Evolutionary conservation across 1,140 invertebrate species (phyloP).

Genomic region (Drosophila subobscura): DNA sequence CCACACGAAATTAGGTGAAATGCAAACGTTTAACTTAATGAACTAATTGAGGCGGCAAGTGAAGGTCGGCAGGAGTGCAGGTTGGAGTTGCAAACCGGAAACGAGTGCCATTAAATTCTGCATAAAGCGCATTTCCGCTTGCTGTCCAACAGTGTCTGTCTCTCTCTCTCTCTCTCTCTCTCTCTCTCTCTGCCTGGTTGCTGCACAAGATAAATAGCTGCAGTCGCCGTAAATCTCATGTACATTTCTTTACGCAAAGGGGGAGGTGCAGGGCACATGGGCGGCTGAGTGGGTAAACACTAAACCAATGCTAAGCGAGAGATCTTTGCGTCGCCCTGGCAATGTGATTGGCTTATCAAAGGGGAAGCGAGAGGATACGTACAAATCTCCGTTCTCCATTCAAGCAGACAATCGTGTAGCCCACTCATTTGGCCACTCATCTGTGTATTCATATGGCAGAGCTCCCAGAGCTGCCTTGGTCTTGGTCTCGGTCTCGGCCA

Average conservation of each 20-base stretch:
- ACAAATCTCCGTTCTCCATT: conserved; percentile 30
- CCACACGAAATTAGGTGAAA: conserved; percentile 77
- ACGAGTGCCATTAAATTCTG: conserved; percentile 70
- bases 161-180: background rate
- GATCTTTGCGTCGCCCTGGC: conserved; percentile 38
- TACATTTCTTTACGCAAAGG: conserved; percentile 66
- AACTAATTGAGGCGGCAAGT: conserved; percentile 77
- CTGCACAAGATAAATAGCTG: conserved; percentile 66
- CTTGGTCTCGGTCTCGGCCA: background rate
- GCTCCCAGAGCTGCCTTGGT: conserved; percentile 11
- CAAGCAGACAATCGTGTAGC: conserved; percentile 37
- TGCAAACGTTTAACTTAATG: conserved; percentile 81
- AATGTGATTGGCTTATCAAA: conserved; percentile 46
- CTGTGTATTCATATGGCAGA: conserved; percentile 28
- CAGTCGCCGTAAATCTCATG: conserved; percentile 57
- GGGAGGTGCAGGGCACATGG: background rate
- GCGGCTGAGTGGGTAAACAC: background rate
- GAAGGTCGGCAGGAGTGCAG: conserved; percentile 57
- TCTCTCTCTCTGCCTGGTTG: background rate
- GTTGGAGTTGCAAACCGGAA: conserved; percentile 38
- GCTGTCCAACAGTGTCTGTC: too few species aligned
- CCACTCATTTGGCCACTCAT: conserved; percentile 61
- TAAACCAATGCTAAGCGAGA: conserved; percentile 10
- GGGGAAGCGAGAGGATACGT: conserved; percentile 6
- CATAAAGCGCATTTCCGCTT: conserved; percentile 71